A percentile compares a stretch with the other conserved stretches of the same genome.
Evolutionary conservation across 2,888 invertebrate genomes (phyloP).

Genomic region (Automeris io): DNA sequence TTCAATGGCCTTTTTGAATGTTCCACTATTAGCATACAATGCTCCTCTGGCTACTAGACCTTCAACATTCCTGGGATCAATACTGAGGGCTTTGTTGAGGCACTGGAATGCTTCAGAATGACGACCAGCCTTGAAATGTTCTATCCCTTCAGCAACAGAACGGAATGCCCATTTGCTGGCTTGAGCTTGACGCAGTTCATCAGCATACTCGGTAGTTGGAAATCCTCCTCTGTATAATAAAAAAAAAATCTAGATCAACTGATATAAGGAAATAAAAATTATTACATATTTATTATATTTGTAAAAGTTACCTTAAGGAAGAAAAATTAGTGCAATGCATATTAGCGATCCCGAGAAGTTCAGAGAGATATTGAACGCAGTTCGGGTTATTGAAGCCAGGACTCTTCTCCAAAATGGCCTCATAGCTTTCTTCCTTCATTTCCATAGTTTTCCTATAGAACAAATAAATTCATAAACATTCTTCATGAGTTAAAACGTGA

Average conservation of each 20-base stretch:
- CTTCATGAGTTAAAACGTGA: slow-evolving; percentile 22
- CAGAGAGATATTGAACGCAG: slow-evolving; percentile 88
- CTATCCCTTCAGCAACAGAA: slow-evolving; percentile 96
- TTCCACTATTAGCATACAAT: slow-evolving; percentile 94
- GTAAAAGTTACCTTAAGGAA: slow-evolving; percentile 83
- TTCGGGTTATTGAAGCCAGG: slow-evolving; percentile 93
- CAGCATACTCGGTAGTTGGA: slow-evolving; percentile 87
- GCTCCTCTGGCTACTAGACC: slow-evolving; percentile 95
- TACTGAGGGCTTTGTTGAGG: slow-evolving; percentile 93
- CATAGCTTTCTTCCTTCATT: slow-evolving; percentile 87
- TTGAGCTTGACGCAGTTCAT: slow-evolving; percentile 91
- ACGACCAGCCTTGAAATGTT: slow-evolving; percentile 94
- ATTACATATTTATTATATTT: too few species aligned
- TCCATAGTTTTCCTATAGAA: slow-evolving; percentile 84
- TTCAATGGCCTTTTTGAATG: slow-evolving; percentile 94
- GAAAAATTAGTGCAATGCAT: slow-evolving; percentile 83
- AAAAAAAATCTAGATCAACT: slow-evolving; percentile 3
- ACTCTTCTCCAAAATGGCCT: slow-evolving; percentile 88
- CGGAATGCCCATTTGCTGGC: slow-evolving; percentile 96
- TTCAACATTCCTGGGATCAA: slow-evolving; percentile 94
- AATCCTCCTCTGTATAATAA: slow-evolving; percentile 80
- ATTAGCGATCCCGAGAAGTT: slow-evolving; percentile 83
- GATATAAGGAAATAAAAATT: slow-evolving; percentile 5
- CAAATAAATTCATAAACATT: slow-evolving; percentile 30
- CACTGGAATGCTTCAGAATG: slow-evolving; percentile 97